phyloP scores from a whole-genome alignment of 1,140 invertebrate species.

The Leucophenga varia region DNA sequence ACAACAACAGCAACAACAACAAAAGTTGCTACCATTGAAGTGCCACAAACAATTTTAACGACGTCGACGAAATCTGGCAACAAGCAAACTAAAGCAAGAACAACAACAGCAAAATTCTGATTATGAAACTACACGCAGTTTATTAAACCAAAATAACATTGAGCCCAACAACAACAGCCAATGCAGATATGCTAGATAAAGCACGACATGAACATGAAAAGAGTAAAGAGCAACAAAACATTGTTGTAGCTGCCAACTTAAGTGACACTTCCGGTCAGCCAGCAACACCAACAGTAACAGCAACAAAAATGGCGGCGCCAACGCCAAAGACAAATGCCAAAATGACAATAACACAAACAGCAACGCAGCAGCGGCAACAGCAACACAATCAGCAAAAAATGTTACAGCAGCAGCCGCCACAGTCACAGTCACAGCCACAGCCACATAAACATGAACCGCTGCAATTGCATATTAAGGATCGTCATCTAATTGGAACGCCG shows the following conservation, averaged over 20 bases:
- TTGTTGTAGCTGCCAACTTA: background rate
- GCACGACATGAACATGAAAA: too few relatives aligned
- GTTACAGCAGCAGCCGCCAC: too few relatives aligned
- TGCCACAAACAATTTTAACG: slow-evolving; percentile 39
- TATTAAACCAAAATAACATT: slow-evolving; percentile 30
- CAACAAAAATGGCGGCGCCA: slow-evolving; percentile 1
- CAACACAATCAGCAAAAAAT: slow-evolving; percentile 3
- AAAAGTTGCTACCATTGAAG: slow-evolving; percentile 13
- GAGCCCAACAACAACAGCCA: background rate
- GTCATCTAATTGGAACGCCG: slow-evolving; percentile 54
- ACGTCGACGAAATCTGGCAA: slow-evolving; percentile 29
- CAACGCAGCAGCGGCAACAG: background rate
- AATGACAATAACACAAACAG: slow-evolving; percentile 1
- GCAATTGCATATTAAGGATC: slow-evolving; percentile 50
- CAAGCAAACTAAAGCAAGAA: slow-evolving; percentile 15
- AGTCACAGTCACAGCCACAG: slow-evolving; percentile 3
- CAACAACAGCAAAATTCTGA: slow-evolving; percentile 5
- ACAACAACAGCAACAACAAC: slow-evolving; percentile 16
- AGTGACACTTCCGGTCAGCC: slow-evolving; percentile 25
- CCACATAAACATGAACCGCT: slow-evolving; percentile 42
- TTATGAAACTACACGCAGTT: slow-evolving; percentile 26
- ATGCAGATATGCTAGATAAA: background rate
- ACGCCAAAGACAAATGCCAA: background rate
- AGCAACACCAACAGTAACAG: background rate
- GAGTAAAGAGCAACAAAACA: slow-evolving; percentile 4